Conservation (phyloP, 1,140 invertebrate genomes). For the Drosophila santomea region DNA sequence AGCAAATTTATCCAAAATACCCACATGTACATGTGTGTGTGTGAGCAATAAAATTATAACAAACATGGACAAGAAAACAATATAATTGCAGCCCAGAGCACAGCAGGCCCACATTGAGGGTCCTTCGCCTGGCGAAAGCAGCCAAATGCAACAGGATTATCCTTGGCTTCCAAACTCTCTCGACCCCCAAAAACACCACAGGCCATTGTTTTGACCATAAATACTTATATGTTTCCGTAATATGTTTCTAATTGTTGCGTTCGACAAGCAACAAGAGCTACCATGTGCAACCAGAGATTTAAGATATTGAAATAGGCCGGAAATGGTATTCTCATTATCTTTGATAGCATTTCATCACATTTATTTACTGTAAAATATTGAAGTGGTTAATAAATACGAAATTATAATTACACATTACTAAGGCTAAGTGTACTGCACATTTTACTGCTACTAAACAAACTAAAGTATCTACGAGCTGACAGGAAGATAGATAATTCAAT, state of each 20-base stretch:
- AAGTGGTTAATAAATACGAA: not conserved
- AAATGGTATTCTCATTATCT: not conserved
- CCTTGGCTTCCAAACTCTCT: not conserved
- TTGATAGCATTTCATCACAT: not conserved
- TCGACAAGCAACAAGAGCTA: conserved; percentile 5
- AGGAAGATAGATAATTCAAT: not conserved
- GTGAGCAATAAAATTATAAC: conserved; percentile 52
- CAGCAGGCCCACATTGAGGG: conserved; percentile 28
- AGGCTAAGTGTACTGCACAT: not conserved
- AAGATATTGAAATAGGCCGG: not conserved
- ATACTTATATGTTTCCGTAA: conserved; percentile 17
- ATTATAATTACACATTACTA: conserved; percentile 7
- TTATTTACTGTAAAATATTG: not conserved
- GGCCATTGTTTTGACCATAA: conserved; percentile 30
- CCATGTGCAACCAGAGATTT: not conserved
- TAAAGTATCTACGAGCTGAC: conserved; percentile 5
- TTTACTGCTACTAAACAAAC: conserved; percentile 11
- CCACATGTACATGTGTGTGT: conserved; percentile 9
- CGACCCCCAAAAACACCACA: not conserved
- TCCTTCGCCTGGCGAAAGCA: not conserved
- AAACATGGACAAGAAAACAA: conserved; percentile 27
- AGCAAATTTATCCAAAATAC: conserved; percentile 16
- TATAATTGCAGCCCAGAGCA: conserved; percentile 35
- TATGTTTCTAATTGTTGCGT: conserved; percentile 24
- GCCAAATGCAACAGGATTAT: conserved; percentile 41